Percentiles rank a stretch among this genome's conserved stretches.
Evolutionary conservation across 2,113 vertebrate genomes (phyloP).

Genomic region (Rattus norvegicus): GRCr8 NC_086039.1:75050001-75050500

Average conservation of each 20-base stretch:
- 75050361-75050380: neutral
- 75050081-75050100: neutral
- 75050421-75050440: slow-evolving; percentile 25
- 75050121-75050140: neutral
- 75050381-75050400: slow-evolving; percentile 31
- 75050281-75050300: neutral
- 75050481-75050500: slow-evolving; percentile 54
- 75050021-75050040: neutral
- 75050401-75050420: slow-evolving; percentile 27
- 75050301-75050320: slow-evolving; percentile 42
- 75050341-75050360: slow-evolving; percentile 30
- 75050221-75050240: slow-evolving; percentile 57
- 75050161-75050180: slow-evolving; percentile 4
- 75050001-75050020: slow-evolving; percentile 5
- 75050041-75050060: neutral
- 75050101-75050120: neutral
- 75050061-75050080: neutral
- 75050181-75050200: slow-evolving; percentile 63
- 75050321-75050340: slow-evolving; percentile 8
- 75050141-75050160: neutral
- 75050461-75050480: slow-evolving; percentile 22
- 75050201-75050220: slow-evolving; percentile 52
- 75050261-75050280: neutral
- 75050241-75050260: slow-evolving; percentile 38
- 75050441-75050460: neutral